A percentile compares a stretch with the other conserved stretches of the same genome.
Conservation (phyloP, 1,140 invertebrate genomes). For the Neodiprion virginianus region DNA sequence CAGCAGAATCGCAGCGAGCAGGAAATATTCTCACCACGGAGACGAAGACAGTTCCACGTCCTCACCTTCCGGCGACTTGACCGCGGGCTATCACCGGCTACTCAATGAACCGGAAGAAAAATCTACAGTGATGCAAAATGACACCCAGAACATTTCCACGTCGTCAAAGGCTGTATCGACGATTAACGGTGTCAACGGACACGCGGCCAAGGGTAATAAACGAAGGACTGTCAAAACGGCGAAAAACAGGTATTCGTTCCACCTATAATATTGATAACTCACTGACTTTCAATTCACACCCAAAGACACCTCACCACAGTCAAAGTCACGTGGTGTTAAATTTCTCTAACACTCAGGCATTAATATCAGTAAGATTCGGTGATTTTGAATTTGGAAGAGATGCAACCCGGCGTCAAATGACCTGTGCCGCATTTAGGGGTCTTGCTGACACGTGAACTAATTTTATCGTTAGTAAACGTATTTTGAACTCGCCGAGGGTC, state of each 20-base stretch:
- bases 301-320: too few relatives aligned
- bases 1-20: constrained; percentile 39
- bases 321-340: too few relatives aligned
- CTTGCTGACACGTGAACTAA: too few relatives aligned
- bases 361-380: too few relatives aligned
- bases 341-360: too few relatives aligned
- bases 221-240: constrained; percentile 48
- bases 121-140: constrained; percentile 35
- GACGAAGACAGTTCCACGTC: constrained; percentile 46
- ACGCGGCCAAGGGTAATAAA: constrained; percentile 28
- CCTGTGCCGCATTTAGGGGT: too few relatives aligned
- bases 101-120: constrained; percentile 41
- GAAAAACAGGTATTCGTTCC: constrained; percentile 51
- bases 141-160: constrained; percentile 26
- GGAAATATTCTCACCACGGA: constrained; percentile 36
- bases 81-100: constrained; percentile 40
- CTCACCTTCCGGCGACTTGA: constrained; percentile 38
- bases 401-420: too few relatives aligned
- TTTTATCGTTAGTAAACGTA: too few relatives aligned
- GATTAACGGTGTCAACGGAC: constrained; percentile 1
- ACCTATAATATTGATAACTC: constrained; percentile 3
- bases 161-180: constrained; percentile 13
- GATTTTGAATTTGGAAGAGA: too few relatives aligned
- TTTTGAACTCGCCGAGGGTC: too few relatives aligned
- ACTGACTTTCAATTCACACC: too few relatives aligned